Conservation (phyloP, 2,113 vertebrate species). For the Gnathonemus echidnorhynchus region DNA sequence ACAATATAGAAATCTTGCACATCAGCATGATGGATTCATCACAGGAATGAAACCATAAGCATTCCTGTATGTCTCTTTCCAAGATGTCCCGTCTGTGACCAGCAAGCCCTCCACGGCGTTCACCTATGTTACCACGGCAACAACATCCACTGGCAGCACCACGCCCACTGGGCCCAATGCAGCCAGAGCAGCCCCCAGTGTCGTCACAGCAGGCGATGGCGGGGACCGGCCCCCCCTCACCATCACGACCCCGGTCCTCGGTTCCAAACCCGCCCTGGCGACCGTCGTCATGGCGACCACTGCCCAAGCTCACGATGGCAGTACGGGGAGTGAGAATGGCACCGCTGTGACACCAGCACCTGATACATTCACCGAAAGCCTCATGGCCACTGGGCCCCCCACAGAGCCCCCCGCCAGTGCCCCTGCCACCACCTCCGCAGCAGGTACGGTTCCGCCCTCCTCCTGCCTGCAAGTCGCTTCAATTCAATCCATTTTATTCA, state of each 20-base stretch:
- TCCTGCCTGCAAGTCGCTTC: not conserved
- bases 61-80: not conserved
- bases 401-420: not conserved
- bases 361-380: not conserved
- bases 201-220: not conserved
- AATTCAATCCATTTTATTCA: not conserved
- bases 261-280: no score
- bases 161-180: not conserved
- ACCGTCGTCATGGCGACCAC: not conserved
- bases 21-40: not conserved
- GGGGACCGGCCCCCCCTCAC: not conserved
- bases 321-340: not conserved
- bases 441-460: not conserved
- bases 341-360: not conserved
- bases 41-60: not conserved
- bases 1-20: not conserved
- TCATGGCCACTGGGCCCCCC: no score
- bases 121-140: not conserved
- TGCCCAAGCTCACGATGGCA: not conserved
- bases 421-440: not conserved
- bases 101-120: not conserved
- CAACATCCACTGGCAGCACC: not conserved
- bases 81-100: not conserved
- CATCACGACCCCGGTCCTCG: not conserved
- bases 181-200: not conserved